Evolutionary conservation across 1,140 invertebrate species (phyloP).

Genomic region (Triops longicaudatus): DNA sequence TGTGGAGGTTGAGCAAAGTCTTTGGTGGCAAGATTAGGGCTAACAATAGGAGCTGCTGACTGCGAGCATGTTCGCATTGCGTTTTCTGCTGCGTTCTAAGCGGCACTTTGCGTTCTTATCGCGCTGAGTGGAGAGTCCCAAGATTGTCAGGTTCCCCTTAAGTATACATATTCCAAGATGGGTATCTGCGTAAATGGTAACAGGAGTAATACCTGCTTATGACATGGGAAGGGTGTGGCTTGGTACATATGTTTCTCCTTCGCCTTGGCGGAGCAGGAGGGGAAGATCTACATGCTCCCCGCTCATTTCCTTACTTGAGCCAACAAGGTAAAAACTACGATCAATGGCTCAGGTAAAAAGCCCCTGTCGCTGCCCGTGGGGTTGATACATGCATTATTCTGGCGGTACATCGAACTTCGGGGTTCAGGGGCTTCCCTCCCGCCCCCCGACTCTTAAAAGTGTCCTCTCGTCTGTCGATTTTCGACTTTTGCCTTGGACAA

Average conservation of each 20-base stretch:
- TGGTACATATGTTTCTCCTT: neutral
- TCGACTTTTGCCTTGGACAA: neutral
- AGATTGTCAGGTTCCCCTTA: too few species aligned
- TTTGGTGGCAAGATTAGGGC: too few species aligned
- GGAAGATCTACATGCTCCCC: neutral
- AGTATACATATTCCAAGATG: neutral
- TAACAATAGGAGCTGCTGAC: too few species aligned
- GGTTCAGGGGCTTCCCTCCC: neutral
- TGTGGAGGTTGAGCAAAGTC: too few species aligned
- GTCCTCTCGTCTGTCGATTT: constrained; percentile 7
- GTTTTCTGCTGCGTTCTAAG: too few species aligned
- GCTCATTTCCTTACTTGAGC: neutral
- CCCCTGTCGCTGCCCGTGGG: neutral
- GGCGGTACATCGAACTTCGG: neutral
- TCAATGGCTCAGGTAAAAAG: neutral
- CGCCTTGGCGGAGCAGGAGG: neutral
- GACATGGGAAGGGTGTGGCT: constrained; percentile 13
- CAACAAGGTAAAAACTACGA: constrained; percentile 8
- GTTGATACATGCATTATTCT: constrained; percentile 4
- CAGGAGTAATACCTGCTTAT: neutral
- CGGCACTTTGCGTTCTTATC: too few species aligned
- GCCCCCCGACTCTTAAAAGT: neutral
- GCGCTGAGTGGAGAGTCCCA: too few species aligned
- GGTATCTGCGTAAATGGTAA: constrained; percentile 2
- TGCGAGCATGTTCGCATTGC: too few species aligned